Evolutionary conservation across 2,888 invertebrate species (phyloP), one percentile per base, ranked within the genome.

Genomic region (Zhuqinia jingwanae): DNA sequence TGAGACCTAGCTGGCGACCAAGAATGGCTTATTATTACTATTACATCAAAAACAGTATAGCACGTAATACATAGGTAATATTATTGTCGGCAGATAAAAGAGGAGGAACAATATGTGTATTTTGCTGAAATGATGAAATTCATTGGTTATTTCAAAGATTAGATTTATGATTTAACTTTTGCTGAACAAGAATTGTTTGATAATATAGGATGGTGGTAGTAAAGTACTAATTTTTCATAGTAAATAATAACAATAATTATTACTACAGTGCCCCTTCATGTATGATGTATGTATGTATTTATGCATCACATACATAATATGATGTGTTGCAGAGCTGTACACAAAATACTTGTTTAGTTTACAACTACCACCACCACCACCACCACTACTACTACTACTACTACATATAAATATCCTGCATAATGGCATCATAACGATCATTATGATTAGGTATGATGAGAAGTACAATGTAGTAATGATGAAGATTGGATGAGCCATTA

Each of bases 121-220:
- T 22, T 65, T 63, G 50, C 60, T 15, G 42, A 45, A 13, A 73
- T 82, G 60, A 73, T 75, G 60, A 82, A 82, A 75, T 73, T 81
- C 50, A 60, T 56, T 2, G n/a, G 47, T 63, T 50, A 10, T 79
- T 82, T 75, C 45, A 82, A 73, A 82, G 82, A 82, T 75, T 82
- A 82, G 82, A 82, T 82, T 82, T 82, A 75, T 82, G 82, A 81
- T 58, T 68, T 80, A 65, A 42, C 56, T 80, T 68, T 22, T 58
- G 56, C 15, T 27, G 3, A 63, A 63, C 17, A 27, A 1, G 22
- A 3, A 25, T 60, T 5, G 25, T 15, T 25, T 8, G 17, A 20
- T 36, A 42, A 68, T 68, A 68, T 20, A 0, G 15, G n/a, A n/a
- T 63, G 30, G 63, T 63, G n/a, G 63, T 63, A n/a, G 30, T 36